Percentiles rank a stretch among this genome's conserved stretches.
Conservation (phyloP, 1,140 invertebrate species). For the Choristoneura fumiferana region DNA sequence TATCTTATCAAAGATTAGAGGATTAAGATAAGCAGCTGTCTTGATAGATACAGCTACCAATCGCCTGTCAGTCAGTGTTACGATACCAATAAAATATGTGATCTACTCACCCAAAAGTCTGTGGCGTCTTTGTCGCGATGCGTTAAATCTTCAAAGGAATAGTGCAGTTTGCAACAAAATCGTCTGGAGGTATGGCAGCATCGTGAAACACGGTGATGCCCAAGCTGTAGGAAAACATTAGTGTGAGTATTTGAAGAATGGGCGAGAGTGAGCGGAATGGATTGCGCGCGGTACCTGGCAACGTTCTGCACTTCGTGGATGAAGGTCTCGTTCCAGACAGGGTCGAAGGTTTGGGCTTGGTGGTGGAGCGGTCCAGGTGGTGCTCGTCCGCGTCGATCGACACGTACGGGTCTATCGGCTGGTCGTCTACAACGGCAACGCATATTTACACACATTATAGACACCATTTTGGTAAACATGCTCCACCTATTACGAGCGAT, state of each 20-base stretch:
- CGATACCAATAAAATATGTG: not conserved
- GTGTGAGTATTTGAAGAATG: not conserved
- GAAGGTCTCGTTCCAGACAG: constrained; percentile 96
- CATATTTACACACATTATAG: constrained; percentile 68
- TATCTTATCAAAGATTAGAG: constrained; percentile 43
- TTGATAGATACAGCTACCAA: constrained; percentile 25
- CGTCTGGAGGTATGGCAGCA: constrained; percentile 97
- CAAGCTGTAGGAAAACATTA: constrained; percentile 76
- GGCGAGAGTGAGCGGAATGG: constrained; percentile 19
- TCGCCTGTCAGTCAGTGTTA: constrained; percentile 11
- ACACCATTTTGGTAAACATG: constrained; percentile 72
- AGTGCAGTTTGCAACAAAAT: constrained; percentile 98
- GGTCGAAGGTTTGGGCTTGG: constrained; percentile 95
- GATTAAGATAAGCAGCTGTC: constrained; percentile 29
- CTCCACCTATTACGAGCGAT: constrained; percentile 42
- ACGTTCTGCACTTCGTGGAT: constrained; percentile 95
- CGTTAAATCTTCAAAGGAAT: constrained; percentile 96
- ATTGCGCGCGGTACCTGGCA: constrained; percentile 76
- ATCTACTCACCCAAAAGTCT: constrained; percentile 94
- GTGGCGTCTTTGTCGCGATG: constrained; percentile 84
- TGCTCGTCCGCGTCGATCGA: constrained; percentile 97
- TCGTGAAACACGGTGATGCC: constrained; percentile 99
- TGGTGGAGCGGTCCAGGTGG: constrained; percentile 92
- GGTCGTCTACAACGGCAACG: constrained; percentile 83
- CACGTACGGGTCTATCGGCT: constrained; percentile 97